Base-by-base conservation (phyloP, 1,140 invertebrate genomes). In the Macrobrachium rosenbergii region DNA sequence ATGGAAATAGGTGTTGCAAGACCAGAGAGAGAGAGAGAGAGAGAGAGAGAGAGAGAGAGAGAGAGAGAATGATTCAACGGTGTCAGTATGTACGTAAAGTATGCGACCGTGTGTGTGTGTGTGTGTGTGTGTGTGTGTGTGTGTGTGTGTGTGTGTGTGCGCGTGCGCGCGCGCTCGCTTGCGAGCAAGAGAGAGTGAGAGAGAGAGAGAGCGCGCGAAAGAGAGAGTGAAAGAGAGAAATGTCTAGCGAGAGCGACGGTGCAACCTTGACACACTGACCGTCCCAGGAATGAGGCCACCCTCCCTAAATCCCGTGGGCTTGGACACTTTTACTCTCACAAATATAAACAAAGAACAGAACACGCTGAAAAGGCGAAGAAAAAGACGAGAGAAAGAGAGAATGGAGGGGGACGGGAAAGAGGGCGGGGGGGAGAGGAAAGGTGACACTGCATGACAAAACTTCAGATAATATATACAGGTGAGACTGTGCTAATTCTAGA, bases 181-280 rank as follows among this genome's bases (percentile, higher is more conserved):
- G 69, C 28, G 69, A 73, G 21, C 28, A 43, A 37, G 28, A 37
- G 28, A 37, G 28, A 37, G 28, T 2, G 28, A 37, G 28, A 37
- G 28, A 37, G 28, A 37, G 28, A 12, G 12, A 12, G 52, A 69
- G 52, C 12, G 52, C 43, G 28, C 28, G 75, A 52, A 21, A 59
- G 19, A 21, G 62, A 63, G 79, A 81, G 62, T 64, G 79, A 82
- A 63, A 82, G 81, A 45, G 80, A 73, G 81, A 72, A 45, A 73
- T 45, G 21, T 28, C 45, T 62, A 72, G 81, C 63, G 80, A 82
- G 81, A 82, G 81, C 23, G 81, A 58, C 63, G 21, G 16, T 58
- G 67, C 81, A 82, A 82, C 81, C 81, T 82, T 82, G 81, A 82
- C 81, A 82, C 67, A 82, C 67, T 82, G 69, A 82, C 81, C 81